Percentiles rank a stretch among this genome's conserved stretches.
These are phyloP conservation scores for Liolophura sinensis DNA, from an alignment of 1,140 invertebrate genomes.

Conservation along the genomic window DNA sequence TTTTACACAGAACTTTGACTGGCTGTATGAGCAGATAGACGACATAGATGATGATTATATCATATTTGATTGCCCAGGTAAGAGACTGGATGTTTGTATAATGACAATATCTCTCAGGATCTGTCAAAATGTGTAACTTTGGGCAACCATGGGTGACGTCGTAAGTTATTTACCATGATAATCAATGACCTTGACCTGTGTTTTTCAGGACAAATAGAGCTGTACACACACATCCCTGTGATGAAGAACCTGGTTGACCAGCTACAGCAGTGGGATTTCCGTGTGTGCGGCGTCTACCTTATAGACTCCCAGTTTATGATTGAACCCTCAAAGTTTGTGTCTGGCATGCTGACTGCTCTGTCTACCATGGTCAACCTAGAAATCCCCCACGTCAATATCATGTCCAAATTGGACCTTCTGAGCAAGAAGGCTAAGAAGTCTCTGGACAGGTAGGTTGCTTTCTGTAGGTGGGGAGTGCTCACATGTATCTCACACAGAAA, in stretches of 20 bases:
- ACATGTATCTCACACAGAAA: too few relatives aligned
- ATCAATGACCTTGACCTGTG: not conserved
- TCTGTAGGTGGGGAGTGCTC: not conserved
- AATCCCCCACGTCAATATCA: constrained; percentile 89
- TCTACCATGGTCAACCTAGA: constrained; percentile 97
- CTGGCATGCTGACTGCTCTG: constrained; percentile 89
- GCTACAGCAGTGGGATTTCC: constrained; percentile 86
- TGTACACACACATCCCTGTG: constrained; percentile 94
- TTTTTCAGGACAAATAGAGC: constrained; percentile 84
- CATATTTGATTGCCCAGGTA: constrained; percentile 95
- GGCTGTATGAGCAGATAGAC: constrained; percentile 81
- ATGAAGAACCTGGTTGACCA: constrained; percentile 81
- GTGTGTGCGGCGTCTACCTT: constrained; percentile 88
- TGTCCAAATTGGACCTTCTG: constrained; percentile 95
- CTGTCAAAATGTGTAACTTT: too few relatives aligned
- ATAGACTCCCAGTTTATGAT: constrained; percentile 97
- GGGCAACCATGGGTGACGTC: too few relatives aligned
- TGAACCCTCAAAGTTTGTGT: constrained; percentile 94
- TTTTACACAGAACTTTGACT: constrained; percentile 86
- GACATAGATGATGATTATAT: constrained; percentile 80
- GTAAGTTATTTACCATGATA: too few relatives aligned
- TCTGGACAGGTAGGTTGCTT: constrained; percentile 65
- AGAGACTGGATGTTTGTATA: not conserved
- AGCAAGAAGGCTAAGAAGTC: constrained; percentile 79
- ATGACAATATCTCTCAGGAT: too few relatives aligned